Evolutionary conservation across 2,888 invertebrate genomes (phyloP).

Genomic region (Euplexia lucipara): DNA sequence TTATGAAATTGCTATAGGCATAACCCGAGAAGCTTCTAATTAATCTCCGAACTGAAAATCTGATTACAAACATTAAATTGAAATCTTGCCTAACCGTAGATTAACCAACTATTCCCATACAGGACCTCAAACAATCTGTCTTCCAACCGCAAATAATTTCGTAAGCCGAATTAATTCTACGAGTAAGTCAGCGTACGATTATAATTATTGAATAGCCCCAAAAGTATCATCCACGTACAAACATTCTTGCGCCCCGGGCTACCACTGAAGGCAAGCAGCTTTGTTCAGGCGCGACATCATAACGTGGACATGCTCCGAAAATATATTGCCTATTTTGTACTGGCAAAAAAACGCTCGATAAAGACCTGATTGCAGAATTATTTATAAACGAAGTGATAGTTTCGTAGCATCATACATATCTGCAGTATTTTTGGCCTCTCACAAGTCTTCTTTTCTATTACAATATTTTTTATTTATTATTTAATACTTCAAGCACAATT

Average conservation of each 20-base stretch:
- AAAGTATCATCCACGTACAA: constrained; percentile 76
- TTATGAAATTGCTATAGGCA: not conserved
- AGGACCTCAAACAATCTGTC: constrained; percentile 23
- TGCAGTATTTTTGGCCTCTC: no score
- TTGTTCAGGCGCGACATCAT: constrained; percentile 73
- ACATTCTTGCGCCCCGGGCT: constrained; percentile 82
- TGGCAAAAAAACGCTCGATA: not conserved
- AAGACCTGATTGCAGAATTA: not conserved
- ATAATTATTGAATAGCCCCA: constrained; percentile 75
- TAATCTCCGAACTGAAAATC: not conserved
- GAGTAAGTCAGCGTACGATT: constrained; percentile 62
- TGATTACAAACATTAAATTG: not conserved
- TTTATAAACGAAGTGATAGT: no score
- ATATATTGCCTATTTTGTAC: constrained; percentile 27
- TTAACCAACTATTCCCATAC: not conserved
- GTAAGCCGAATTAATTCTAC: constrained; percentile 31
- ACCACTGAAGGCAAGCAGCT: constrained; percentile 81
- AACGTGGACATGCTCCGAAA: constrained; percentile 72
- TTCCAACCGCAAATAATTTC: constrained; percentile 29
- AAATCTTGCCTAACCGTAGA: not conserved
- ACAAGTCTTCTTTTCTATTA: no score
- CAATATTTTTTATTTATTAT: no score
- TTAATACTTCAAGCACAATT: no score
- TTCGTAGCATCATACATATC: no score
- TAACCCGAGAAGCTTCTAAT: not conserved